These are phyloP conservation scores for Odocoileus virginianus DNA, from an alignment of 2,113 vertebrate genomes.

Conservation along the genomic window DNA sequence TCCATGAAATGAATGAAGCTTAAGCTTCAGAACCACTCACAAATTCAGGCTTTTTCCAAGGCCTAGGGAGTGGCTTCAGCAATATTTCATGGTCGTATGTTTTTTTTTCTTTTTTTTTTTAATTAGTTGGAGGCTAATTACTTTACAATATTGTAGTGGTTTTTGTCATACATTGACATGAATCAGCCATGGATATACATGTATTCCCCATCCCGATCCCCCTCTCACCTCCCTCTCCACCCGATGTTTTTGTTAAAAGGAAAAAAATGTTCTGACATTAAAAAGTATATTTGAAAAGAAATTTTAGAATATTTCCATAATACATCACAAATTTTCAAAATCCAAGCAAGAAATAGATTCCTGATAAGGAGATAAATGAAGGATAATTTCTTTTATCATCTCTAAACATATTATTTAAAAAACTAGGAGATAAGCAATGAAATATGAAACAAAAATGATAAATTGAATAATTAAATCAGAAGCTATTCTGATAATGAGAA, in stretches of 20 bases:
- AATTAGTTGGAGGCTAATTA: no score
- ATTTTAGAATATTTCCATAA: not conserved
- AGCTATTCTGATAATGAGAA: constrained; percentile 16
- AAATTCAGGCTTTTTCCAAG: not conserved
- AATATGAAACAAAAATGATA: constrained; percentile 17
- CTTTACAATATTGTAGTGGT: no score
- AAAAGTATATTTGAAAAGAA: not conserved
- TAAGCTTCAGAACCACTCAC: not conserved
- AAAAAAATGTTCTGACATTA: not conserved
- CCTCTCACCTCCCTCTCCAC: no score
- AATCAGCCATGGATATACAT: no score
- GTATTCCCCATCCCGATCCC: no score
- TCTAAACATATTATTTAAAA: not conserved
- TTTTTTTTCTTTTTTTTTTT: not conserved
- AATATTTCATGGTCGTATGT: not conserved
- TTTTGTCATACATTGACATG: no score
- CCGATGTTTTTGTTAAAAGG: not conserved
- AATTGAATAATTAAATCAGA: not conserved
- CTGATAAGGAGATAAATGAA: not conserved
- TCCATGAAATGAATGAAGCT: not conserved
- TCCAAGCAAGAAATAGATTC: not conserved
- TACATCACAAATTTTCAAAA: not conserved
- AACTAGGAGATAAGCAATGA: not conserved
- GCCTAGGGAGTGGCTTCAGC: not conserved
- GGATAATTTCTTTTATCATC: not conserved